These are phyloP conservation scores for Emydoidea blandingii DNA, from an alignment of 2,797 vertebrate species.

Conservation along the genomic window DNA sequence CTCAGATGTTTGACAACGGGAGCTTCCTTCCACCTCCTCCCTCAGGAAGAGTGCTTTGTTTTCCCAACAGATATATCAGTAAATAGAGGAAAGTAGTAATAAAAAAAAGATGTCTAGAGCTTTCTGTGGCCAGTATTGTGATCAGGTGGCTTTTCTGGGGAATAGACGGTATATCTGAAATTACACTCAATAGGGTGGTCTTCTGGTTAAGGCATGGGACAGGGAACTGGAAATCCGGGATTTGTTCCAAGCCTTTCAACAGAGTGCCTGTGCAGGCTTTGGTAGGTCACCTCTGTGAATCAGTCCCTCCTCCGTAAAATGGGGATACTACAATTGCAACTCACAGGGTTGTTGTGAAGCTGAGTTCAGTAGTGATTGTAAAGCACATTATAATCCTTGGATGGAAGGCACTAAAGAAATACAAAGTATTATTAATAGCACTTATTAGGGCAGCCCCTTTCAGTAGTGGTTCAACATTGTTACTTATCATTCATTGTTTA, in stretches of 20 bases:
- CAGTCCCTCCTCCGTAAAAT: not conserved
- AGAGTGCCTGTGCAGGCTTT: not conserved
- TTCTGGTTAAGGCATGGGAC: constrained; percentile 26
- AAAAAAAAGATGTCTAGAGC: not conserved
- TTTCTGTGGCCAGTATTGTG: constrained; percentile 1
- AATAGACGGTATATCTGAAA: constrained; percentile 43
- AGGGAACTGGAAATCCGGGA: not conserved
- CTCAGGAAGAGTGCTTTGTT: constrained; percentile 16
- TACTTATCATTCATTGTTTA: not conserved
- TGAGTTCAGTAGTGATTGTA: not conserved
- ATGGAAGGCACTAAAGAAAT: not conserved
- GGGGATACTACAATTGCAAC: not conserved
- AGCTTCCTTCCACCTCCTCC: constrained; percentile 30
- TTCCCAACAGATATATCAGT: constrained; percentile 41
- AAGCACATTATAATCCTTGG: constrained; percentile 12
- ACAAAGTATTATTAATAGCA: not conserved
- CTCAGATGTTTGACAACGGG: not conserved
- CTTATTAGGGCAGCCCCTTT: not conserved
- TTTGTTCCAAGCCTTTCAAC: constrained; percentile 40
- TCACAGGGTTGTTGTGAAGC: constrained; percentile 28
- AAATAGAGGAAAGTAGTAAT: constrained; percentile 52
- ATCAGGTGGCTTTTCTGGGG: constrained; percentile 44
- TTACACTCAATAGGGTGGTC: constrained; percentile 16
- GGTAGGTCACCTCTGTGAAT: constrained; percentile 1
- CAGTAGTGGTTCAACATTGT: not conserved